Base-by-base conservation (phyloP, 2,113 vertebrate species). In the Heptranchias perlo region DNA sequence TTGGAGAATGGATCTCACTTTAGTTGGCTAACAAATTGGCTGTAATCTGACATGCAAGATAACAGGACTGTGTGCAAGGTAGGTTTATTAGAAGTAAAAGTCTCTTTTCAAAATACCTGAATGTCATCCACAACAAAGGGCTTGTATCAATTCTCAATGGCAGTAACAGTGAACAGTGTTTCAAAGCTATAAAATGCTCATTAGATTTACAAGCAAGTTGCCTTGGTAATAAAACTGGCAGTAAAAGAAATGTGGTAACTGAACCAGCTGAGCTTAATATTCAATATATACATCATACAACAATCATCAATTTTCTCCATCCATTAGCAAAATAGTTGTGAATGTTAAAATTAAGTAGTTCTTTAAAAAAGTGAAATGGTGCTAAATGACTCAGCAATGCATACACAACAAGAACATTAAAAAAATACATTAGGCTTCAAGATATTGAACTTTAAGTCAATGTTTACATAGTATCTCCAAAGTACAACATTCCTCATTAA, bases 201-300 rank as follows among this genome's bases (percentile, higher is more conserved):
- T 91, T 91, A 61, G 25, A n/a, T 61, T 92, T 93, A 93, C 89
- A 93, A 61, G 35, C n/a, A 21, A 21, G 89, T 93, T 93, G 89
- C 58, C 89, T 93, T 93, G 89, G 89, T 64, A 64, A 93, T 93
- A 62, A 93, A 93, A 93, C 89, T 35, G 61, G n/a, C 58, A 93
- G 58, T 93, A 39, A 39, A 93, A 39, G 31, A 93, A 39, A 39
- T 62, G n/a, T 93, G 89, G 61, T 61, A 64, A 62, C 16, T 93
- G 35, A 64, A 64, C 58, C 1, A 93, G 89, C 58, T 62, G 89
- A 64, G 58, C 35, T 64, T 44, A 64, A 64, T 4, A 91, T 35
- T 91, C 87, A 61, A 91, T 58, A 54, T 91, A 91, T 52, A 35
- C 35, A 93, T 62, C 58, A 62, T 39, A 64, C 54, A 61, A 64